These are phyloP conservation scores for Synanthedon myopaeformis DNA, from an alignment of 2,888 invertebrate species.

Conservation along the genomic window DNA sequence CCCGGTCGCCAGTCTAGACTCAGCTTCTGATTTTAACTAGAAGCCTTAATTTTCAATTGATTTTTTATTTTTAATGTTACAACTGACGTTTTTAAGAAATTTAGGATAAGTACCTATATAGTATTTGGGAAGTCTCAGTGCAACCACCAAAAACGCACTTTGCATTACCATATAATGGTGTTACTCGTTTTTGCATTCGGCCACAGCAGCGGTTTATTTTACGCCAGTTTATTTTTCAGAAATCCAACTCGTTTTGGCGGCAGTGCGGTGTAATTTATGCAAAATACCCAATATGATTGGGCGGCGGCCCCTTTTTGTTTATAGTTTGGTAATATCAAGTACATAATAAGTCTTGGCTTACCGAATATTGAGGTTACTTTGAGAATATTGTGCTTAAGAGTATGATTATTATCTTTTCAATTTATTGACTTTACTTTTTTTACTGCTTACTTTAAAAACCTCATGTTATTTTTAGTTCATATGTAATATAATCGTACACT, in stretches of 20 bases:
- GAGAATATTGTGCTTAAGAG: too few species aligned
- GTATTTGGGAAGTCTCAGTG: too few species aligned
- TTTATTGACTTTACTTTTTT: too few species aligned
- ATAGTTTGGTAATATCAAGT: conserved; percentile 18
- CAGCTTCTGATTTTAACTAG: neutral
- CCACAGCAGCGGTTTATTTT: conserved; percentile 45
- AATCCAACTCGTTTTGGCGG: conserved; percentile 43
- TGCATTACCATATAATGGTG: conserved; percentile 63
- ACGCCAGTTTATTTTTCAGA: conserved; percentile 57
- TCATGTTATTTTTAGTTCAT: too few species aligned
- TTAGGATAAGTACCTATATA: too few species aligned
- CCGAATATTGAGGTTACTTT: conserved; percentile 19
- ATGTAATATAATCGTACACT: neutral
- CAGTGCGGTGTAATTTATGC: conserved; percentile 53
- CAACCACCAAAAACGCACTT: conserved; percentile 29
- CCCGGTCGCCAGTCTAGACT: conserved; percentile 7
- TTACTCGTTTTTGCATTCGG: conserved; percentile 50
- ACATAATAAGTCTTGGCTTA: conserved; percentile 16
- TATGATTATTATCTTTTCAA: too few species aligned
- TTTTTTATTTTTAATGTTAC: conserved; percentile 11
- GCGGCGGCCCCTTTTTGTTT: conserved; percentile 35
- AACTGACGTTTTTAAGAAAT: too few species aligned
- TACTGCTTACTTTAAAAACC: too few species aligned
- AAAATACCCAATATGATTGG: conserved; percentile 58
- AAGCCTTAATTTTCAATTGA: neutral